These are phyloP conservation scores for Sapajus apella DNA, from an alignment of 2,113 vertebrate species.

Conservation along the genomic window DNA sequence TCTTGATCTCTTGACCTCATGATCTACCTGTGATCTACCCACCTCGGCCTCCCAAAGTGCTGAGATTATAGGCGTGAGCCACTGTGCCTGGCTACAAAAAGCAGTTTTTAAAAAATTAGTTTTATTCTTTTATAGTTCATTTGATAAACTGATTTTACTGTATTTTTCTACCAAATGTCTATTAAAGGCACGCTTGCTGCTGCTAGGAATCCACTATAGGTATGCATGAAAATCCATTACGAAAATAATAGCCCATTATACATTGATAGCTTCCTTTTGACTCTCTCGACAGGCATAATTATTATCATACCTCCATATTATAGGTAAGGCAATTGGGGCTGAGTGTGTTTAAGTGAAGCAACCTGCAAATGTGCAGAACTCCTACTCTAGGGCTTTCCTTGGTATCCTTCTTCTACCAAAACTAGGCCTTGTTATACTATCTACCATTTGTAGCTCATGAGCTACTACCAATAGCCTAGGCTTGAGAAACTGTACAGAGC, in stretches of 20 bases:
- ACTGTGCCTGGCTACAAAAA: neutral
- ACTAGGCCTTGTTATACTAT: neutral
- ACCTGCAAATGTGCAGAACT: neutral
- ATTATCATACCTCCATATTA: neutral
- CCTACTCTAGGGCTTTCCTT: neutral
- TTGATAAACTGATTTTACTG: neutral
- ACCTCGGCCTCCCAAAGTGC: too few relatives aligned
- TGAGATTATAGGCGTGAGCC: too few relatives aligned
- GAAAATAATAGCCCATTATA: neutral
- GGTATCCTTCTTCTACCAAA: neutral
- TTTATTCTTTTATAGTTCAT: neutral
- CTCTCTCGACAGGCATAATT: too few relatives aligned
- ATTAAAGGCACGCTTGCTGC: neutral
- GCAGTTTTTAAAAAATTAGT: neutral
- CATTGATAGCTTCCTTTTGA: neutral
- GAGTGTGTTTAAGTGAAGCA: accelerated
- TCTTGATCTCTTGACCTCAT: too few relatives aligned
- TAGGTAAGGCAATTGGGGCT: neutral
- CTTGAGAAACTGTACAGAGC: neutral
- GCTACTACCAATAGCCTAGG: neutral
- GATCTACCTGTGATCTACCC: too few relatives aligned
- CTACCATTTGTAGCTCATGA: neutral
- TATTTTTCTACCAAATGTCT: neutral
- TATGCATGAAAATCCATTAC: neutral
- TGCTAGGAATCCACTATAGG: neutral